Conservation (phyloP, 1,140 invertebrate genomes). For the Zaprionus africanus region DNA sequence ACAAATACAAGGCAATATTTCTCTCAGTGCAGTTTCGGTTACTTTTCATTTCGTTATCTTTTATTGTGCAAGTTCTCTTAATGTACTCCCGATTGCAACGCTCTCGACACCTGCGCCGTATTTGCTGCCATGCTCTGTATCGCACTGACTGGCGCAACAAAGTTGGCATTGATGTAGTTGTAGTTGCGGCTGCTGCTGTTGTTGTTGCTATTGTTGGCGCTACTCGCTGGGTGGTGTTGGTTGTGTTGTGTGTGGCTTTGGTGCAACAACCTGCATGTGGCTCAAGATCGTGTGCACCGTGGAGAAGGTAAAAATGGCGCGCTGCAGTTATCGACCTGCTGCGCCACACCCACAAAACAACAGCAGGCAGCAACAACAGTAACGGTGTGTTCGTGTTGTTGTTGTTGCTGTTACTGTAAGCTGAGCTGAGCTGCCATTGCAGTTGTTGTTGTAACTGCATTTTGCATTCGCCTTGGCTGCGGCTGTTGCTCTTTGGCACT, state of each 20-base stretch:
- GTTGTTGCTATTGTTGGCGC: slow-evolving; percentile 25
- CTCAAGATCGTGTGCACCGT: slow-evolving; percentile 71
- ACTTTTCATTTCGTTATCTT: background rate
- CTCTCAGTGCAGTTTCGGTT: background rate
- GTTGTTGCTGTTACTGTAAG: slow-evolving; percentile 18
- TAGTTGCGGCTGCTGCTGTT: slow-evolving; percentile 11
- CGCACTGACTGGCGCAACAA: slow-evolving; percentile 23
- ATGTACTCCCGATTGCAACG: background rate
- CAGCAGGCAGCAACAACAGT: slow-evolving; percentile 18
- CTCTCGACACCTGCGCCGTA: background rate
- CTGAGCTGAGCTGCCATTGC: slow-evolving; percentile 32
- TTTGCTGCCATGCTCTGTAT: background rate
- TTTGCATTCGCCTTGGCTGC: slow-evolving; percentile 77
- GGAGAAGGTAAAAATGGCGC: slow-evolving; percentile 52
- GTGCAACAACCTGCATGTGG: slow-evolving; percentile 83
- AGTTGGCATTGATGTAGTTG: slow-evolving; percentile 42
- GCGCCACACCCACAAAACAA: slow-evolving; percentile 49
- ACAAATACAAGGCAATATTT: background rate
- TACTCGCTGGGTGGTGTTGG: slow-evolving; percentile 35
- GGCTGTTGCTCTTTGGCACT: slow-evolving; percentile 83
- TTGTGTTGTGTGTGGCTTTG: slow-evolving; percentile 32
- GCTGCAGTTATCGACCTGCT: slow-evolving; percentile 49
- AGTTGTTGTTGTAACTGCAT: slow-evolving; percentile 59
- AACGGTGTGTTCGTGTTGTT: background rate
- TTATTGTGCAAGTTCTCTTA: background rate